phyloP scores from a whole-genome alignment of 2,888 invertebrate species.

The Dasysyrphus tricinctus region DNA sequence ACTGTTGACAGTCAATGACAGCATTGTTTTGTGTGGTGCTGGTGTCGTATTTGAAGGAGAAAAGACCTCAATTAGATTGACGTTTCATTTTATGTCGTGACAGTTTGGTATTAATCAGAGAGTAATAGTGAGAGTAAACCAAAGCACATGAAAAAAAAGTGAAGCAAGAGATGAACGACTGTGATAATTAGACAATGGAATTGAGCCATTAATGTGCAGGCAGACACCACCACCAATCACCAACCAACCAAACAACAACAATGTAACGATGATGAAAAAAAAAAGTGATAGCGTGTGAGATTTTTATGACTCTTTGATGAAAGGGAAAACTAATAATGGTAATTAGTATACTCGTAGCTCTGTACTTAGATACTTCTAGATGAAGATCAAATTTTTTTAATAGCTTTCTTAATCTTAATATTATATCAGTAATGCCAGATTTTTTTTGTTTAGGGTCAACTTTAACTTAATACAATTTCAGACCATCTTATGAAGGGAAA shows the following conservation, averaged over 20 bases:
- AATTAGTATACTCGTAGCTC: constrained; percentile 43
- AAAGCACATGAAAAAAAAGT: constrained; percentile 21
- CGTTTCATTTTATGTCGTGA: constrained; percentile 68
- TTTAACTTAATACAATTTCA: neutral
- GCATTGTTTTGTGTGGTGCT: neutral
- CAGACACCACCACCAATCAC: constrained; percentile 34
- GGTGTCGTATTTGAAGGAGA: constrained; percentile 12
- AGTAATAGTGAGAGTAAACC: constrained; percentile 49
- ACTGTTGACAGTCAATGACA: constrained; percentile 35
- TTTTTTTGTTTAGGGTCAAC: constrained; percentile 9
- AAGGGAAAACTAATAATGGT: constrained; percentile 60
- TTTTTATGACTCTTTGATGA: constrained; percentile 47
- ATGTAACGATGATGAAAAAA: constrained; percentile 2
- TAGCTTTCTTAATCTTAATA: constrained; percentile 30
- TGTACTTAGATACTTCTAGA: constrained; percentile 23
- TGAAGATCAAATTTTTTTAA: constrained; percentile 31
- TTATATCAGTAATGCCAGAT: constrained; percentile 24
- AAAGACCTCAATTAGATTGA: constrained; percentile 15
- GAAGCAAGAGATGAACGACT: constrained; percentile 57
- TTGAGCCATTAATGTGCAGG: constrained; percentile 62
- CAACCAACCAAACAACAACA: neutral
- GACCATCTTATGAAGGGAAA: constrained; percentile 11
- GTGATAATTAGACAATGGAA: constrained; percentile 68
- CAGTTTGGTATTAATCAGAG: constrained; percentile 49
- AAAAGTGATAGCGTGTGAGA: constrained; percentile 52